Percentiles rank a stretch among this genome's conserved stretches.
Evolutionary conservation across 92 coral and sea anemone genomes (phyloP).

Genomic region (Heliopora coerulea): DNA sequence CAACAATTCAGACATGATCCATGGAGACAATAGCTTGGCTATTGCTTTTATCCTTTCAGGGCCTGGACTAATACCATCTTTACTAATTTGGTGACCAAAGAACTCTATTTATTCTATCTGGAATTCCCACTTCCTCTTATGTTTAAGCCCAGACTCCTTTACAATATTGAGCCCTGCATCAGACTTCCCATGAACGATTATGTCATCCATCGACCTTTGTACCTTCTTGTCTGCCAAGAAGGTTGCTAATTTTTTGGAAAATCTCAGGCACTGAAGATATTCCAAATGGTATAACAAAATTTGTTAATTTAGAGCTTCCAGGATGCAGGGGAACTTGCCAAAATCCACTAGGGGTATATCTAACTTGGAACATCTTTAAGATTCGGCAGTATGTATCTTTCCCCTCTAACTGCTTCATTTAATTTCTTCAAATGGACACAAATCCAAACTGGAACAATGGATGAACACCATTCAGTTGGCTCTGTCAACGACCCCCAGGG

Average conservation of each 20-base stretch:
- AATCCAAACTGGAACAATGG: conserved; percentile 49
- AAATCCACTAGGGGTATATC: conserved; percentile 47
- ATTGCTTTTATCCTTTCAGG: conserved; percentile 9
- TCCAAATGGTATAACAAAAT: conserved; percentile 45
- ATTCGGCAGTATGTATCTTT: conserved; percentile 52
- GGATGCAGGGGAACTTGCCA: conserved; percentile 46
- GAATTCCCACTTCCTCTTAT: conserved; percentile 44
- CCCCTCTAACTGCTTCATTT: conserved; percentile 56
- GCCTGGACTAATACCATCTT: conserved; percentile 4
- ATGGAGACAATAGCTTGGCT: not conserved
- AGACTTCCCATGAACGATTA: conserved; percentile 42
- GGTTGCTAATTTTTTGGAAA: conserved; percentile 48
- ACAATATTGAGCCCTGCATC: conserved; percentile 32
- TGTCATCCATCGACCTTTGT: conserved; percentile 49
- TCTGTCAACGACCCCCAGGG: conserved; percentile 54
- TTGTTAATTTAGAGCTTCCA: conserved; percentile 41
- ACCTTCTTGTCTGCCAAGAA: conserved; percentile 42
- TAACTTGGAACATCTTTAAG: conserved; percentile 51
- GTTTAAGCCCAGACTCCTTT: conserved; percentile 52
- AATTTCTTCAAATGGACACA: conserved; percentile 52
- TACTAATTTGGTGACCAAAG: conserved; percentile 30
- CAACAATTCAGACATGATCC: conserved; percentile 1
- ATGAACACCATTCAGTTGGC: conserved; percentile 72
- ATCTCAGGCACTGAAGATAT: too few species aligned
- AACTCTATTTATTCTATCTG: conserved; percentile 36